Evolutionary conservation across 2,888 invertebrate genomes (phyloP).

Genomic region (Oligia fasciuncula): DNA sequence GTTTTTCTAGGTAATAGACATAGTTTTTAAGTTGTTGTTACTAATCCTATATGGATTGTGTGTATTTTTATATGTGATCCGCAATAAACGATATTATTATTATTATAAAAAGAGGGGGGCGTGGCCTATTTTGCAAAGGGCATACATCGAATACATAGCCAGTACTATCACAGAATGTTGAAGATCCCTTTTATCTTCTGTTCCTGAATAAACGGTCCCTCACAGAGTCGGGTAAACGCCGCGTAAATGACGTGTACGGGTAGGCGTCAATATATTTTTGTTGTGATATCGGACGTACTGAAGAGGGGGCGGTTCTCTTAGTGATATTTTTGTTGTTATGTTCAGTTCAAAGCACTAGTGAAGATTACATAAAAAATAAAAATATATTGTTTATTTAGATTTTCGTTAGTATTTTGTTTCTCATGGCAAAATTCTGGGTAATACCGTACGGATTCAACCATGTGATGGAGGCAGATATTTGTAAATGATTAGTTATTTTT

Average conservation of each 20-base stretch:
- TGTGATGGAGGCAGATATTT: too few relatives aligned
- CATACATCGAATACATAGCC: conserved; percentile 8
- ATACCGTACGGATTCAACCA: too few relatives aligned
- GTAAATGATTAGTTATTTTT: not conserved
- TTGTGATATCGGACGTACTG: conserved; percentile 32
- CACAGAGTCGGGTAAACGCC: conserved; percentile 27
- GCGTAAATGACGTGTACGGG: conserved; percentile 35
- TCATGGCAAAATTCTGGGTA: not conserved
- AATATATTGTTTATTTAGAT: not conserved
- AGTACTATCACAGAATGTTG: conserved; percentile 19
- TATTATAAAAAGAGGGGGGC: not conserved
- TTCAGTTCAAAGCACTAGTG: conserved; percentile 20
- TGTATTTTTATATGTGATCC: too few relatives aligned
- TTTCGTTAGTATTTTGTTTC: not conserved
- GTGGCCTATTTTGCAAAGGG: not conserved
- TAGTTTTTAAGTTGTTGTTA: too few relatives aligned
- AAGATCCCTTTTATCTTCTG: conserved; percentile 7
- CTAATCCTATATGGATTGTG: too few relatives aligned
- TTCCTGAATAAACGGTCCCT: conserved; percentile 3
- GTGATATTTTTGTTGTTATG: conserved; percentile 37
- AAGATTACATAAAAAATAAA: conserved; percentile 13
- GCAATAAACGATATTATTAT: too few relatives aligned
- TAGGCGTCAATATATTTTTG: conserved; percentile 49
- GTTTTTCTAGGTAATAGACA: too few relatives aligned
- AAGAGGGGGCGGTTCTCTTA: conserved; percentile 58